A percentile compares a stretch with the other conserved stretches of the same genome.
These are phyloP conservation scores for Coelogynopora nodosa DNA, from an alignment of 2,888 invertebrate genomes.

Conservation along the genomic window DNA sequence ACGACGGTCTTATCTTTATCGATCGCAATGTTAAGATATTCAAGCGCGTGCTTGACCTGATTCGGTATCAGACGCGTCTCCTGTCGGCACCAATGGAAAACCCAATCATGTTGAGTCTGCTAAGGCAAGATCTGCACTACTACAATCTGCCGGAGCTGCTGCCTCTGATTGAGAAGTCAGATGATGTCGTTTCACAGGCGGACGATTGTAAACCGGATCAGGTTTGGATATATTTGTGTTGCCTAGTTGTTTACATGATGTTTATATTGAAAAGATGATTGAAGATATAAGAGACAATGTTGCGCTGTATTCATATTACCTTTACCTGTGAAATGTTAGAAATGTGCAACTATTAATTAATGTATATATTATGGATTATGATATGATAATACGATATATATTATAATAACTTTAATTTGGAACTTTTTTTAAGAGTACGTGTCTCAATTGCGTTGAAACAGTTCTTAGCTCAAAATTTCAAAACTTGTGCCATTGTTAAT, in stretches of 20 bases:
- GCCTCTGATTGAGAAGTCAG: neutral
- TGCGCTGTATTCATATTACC: too few species aligned
- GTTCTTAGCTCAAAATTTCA: too few species aligned
- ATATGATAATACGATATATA: too few species aligned
- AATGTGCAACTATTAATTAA: too few species aligned
- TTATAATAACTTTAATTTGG: too few species aligned
- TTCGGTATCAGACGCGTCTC: neutral
- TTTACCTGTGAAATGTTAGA: too few species aligned
- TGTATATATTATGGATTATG: too few species aligned
- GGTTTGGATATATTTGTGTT: neutral
- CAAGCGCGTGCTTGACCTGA: neutral
- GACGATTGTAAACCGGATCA: neutral
- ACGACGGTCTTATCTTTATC: neutral
- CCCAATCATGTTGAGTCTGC: neutral
- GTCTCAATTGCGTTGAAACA: too few species aligned
- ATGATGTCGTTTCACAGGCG: neutral
- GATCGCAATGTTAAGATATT: constrained; percentile 12
- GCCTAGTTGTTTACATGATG: neutral
- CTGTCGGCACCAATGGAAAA: neutral
- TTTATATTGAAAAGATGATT: too few species aligned
- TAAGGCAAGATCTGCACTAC: neutral
- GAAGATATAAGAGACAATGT: too few species aligned
- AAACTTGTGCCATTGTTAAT: too few species aligned
- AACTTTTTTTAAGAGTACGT: too few species aligned
- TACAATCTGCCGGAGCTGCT: constrained; percentile 14